These are phyloP conservation scores for Nymphalis io DNA, from an alignment of 1,140 invertebrate genomes.

Conservation along the genomic window DNA sequence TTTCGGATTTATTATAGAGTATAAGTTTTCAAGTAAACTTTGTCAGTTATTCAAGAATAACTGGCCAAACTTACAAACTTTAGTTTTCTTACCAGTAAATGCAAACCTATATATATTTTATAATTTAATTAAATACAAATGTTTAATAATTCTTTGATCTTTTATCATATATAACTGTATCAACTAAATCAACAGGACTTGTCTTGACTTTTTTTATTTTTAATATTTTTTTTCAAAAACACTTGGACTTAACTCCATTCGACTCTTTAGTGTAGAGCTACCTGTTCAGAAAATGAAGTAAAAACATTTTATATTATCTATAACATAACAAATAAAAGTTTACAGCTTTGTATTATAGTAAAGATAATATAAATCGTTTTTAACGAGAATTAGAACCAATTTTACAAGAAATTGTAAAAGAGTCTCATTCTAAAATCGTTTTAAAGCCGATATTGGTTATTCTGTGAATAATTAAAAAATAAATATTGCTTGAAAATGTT, in stretches of 20 bases:
- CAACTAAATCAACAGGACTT: no score
- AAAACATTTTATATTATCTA: not conserved
- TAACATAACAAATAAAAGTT: not conserved
- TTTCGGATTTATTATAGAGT: no score
- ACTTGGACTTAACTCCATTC: not conserved
- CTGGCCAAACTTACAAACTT: no score
- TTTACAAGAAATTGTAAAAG: not conserved
- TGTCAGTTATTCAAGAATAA: no score
- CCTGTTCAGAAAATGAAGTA: not conserved
- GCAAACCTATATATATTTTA: no score
- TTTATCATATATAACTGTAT: no score
- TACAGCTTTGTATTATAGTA: not conserved
- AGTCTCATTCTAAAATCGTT: not conserved
- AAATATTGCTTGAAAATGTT: slow-evolving; percentile 11
- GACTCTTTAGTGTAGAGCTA: not conserved
- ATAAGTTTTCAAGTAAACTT: no score
- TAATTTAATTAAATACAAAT: no score
- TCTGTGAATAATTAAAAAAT: not conserved
- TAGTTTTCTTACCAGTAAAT: no score
- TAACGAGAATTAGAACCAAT: not conserved
- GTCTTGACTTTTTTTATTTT: no score
- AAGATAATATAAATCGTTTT: not conserved
- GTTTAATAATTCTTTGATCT: no score
- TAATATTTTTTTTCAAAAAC: no score
- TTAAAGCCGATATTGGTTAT: not conserved